Base-by-base conservation (phyloP, 2,797 vertebrate genomes). In the Lepus oiostolus region DNA sequence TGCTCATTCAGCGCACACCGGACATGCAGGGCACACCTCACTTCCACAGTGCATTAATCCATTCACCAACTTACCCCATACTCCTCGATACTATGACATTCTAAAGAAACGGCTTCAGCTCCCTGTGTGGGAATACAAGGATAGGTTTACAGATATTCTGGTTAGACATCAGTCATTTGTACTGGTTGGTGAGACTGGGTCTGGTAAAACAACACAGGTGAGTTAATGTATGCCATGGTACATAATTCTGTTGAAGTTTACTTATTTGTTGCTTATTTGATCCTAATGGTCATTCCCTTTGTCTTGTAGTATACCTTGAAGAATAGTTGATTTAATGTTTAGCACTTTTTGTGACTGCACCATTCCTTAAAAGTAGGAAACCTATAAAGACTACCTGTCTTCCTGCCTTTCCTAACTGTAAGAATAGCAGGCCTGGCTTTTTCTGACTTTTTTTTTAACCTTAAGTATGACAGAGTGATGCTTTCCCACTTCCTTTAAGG, bases 151-250 rank as follows among this genome's bases (percentile, higher is more conserved):
- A 0, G 99, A 99, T 95, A 99, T 99, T 98, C 98, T 99, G 95
- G 98, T 98, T 92, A 98, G 98, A 65, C 98, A 99, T 98, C 99
- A 99, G 98, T 99, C 98, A 47, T 99, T 99, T 96, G 99, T 99
- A 89, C 98, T 99, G 88, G 99, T 99, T 71, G 99, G 99, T 96
- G 99, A 99, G 98, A 99, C 99, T 0, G 99, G 99, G 30, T 99
- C 99, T 93, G 99, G 99, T 95, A 99, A 99, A 98, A 99, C 99
- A 96, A 99, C 99, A 92, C 99, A 99, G 99, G 99, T 99, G 95
- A 96, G 98, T 96, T 90, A 81, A 28, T 95, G 24, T 1, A 4
- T 95, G 0, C 58, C 1, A 1, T 74, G 17, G 62, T 35, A 26
- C 1, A 0, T 85, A 76, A 38, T 95, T 79, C 72, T 94, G 17